Evolutionary conservation across 2,113 vertebrate species (phyloP), one percentile per base, ranked within the genome.

Genomic region (Cariama cristata): DNA sequence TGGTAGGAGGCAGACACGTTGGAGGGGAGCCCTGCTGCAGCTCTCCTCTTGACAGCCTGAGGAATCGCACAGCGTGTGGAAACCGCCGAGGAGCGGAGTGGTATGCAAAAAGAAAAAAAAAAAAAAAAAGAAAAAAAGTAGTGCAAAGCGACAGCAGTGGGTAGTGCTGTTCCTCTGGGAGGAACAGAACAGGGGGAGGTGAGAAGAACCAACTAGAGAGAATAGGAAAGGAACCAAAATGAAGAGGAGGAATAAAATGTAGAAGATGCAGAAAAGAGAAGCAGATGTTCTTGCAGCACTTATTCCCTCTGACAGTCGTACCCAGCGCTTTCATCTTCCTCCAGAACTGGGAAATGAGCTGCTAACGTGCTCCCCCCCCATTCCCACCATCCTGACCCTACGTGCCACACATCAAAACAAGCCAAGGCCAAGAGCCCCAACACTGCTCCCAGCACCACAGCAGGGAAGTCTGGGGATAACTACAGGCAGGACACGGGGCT

Each of bases 101-200:
- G 77, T 90, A 96, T 85, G 97, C 89, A 96, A 79, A 88, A 74
- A 60, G 73, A 58, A 35, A 62, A 45, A 67, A 50, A 93, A 91
- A 86, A 38, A 38, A 38, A 38, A 38, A 38, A 38, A 38, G 38
- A 87, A 44, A 73, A 93, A 95, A 95, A 66, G 45, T 22, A 94
- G 95, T 73, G 97, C 96, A 96, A 97, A 97, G 91, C 93, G 71
- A 96, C 95, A 94, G 97, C 95, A 97, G 97, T 97, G 94, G 91
- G 94, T 96, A 96, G 96, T 94, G 94, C 95, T 97, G 95, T 97
- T 97, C 96, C 93, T 97, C 95, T 95, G 94, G 94, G 94, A 97
- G 95, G 96, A 97, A 97, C 96, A 96, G 97, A 97, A 96, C 97
- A 96, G 94, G 89, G 77, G 94, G 96, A 96, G 93, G 97, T 97